A percentile compares a stretch with the other conserved stretches of the same genome.
These are phyloP conservation scores for Seira musarum DNA, from an alignment of 2,888 invertebrate genomes.

Conservation along the genomic window DNA sequence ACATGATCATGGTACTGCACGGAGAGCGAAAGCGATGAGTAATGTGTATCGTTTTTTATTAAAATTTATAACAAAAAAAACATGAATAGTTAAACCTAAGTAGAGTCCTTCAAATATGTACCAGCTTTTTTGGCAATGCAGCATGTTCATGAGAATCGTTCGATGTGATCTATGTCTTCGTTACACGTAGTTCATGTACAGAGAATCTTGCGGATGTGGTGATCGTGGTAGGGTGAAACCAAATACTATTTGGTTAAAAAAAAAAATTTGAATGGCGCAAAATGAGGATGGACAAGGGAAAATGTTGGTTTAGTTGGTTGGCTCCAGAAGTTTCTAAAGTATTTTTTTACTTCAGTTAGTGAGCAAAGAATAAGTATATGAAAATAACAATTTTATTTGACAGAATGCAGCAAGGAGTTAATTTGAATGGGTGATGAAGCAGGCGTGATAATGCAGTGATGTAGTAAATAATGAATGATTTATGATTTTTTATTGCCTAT, in stretches of 20 bases:
- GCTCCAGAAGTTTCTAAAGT: too few relatives aligned
- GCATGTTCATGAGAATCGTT: background rate
- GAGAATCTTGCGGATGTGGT: constrained; percentile 8
- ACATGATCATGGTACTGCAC: background rate
- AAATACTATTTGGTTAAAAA: background rate
- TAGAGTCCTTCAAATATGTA: background rate
- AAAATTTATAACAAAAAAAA: background rate
- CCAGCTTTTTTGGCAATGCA: background rate
- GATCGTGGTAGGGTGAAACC: background rate
- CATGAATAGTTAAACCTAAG: background rate
- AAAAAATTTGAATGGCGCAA: background rate
- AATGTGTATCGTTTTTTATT: constrained; percentile 6
- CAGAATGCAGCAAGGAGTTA: too few relatives aligned
- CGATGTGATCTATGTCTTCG: background rate
- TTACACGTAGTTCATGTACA: background rate
- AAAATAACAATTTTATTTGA: too few relatives aligned
- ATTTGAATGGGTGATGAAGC: too few relatives aligned
- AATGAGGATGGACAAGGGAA: background rate
- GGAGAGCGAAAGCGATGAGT: background rate
- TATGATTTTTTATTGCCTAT: constrained; percentile 71
- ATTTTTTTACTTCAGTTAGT: too few relatives aligned
- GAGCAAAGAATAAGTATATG: too few relatives aligned
- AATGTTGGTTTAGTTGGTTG: too few relatives aligned
- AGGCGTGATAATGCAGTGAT: too few relatives aligned
- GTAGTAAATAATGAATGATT: too few relatives aligned